Evolutionary conservation across 2,113 vertebrate genomes (phyloP).

Genomic region (Hystrix brachyura): DNA sequence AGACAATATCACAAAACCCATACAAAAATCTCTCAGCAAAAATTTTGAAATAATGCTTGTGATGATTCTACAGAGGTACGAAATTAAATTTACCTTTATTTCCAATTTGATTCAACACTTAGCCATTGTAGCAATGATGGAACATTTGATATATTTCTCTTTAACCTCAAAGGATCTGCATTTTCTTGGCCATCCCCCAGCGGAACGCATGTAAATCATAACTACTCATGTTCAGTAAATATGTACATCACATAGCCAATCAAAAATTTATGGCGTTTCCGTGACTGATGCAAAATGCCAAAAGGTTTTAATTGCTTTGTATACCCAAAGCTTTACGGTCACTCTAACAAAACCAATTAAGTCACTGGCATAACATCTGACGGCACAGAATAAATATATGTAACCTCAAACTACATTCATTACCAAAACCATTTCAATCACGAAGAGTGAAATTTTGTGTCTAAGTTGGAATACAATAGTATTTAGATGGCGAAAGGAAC

Average conservation of each 20-base stretch:
- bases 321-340: constrained; percentile 48
- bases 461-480: not conserved
- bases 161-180: constrained; percentile 51
- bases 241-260: constrained; percentile 57
- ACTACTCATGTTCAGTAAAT: constrained; percentile 57
- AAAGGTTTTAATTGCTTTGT: constrained; percentile 76
- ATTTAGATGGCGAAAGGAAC: not conserved
- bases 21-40: constrained; percentile 33
- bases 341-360: constrained; percentile 74
- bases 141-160: constrained; percentile 45
- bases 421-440: constrained; percentile 12
- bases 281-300: constrained; percentile 67
- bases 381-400: constrained; percentile 62
- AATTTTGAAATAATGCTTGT: not conserved
- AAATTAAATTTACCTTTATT: not conserved
- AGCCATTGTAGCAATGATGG: not conserved
- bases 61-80: not conserved
- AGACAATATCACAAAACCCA: constrained; percentile 20
- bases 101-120: not conserved
- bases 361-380: constrained; percentile 57
- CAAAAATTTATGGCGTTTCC: constrained; percentile 69
- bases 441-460: constrained; percentile 22
- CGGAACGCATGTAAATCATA: constrained; percentile 27
- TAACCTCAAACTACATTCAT: constrained; percentile 64
- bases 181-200: constrained; percentile 47